Evolutionary conservation across 2,113 vertebrate species (phyloP), one percentile per base, ranked within the genome.

Genomic region (Fulica atra): DNA sequence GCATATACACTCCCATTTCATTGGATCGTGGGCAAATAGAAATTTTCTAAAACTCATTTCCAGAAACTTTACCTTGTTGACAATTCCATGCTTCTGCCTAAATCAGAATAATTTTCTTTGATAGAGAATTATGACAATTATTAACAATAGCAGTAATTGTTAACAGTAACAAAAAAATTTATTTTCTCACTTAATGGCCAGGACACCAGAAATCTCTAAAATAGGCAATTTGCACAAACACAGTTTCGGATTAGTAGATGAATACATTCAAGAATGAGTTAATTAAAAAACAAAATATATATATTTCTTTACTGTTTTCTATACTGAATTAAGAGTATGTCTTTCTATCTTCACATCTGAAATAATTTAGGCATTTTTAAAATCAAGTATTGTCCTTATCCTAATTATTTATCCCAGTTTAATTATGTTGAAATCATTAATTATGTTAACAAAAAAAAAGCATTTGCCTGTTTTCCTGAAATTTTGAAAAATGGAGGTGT

Each of bases 61-160:
- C 48, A 68, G 69, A 91, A 86, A 36, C 16, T 84, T 95, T 86
- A 36, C 36, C 14, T 61, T 91, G 83, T 92, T 92, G 61, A 94
- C 86, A 84, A 57, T 88, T 93, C 76, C 50, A 57, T 83, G n/a
- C 65, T 66, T 84, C 76, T 94, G 65, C 53, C 65, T 95, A 88
- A 91, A 94, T 72, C 86, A 94, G 76, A 93, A 81, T 88, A 60
- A 88, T 89, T 84, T 91, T 86, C 44, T 93, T 65, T 91, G 86
- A 72, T 84, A 92, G 57, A 92, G 16, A n/a, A 91, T 81, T 93
- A 78, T 68, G 44, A 76, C 93, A 70, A 90, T 94, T 93, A 96
- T 95, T 93, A 94, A 60, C 48, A 86, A 71, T 42, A 92, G 64
- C 48, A 90, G 81, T 79, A 94, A 86, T 42, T 92, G 50, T 92